phyloP scores from a whole-genome alignment of 2,113 vertebrate species.

The Nycticorax nycticorax region DNA sequence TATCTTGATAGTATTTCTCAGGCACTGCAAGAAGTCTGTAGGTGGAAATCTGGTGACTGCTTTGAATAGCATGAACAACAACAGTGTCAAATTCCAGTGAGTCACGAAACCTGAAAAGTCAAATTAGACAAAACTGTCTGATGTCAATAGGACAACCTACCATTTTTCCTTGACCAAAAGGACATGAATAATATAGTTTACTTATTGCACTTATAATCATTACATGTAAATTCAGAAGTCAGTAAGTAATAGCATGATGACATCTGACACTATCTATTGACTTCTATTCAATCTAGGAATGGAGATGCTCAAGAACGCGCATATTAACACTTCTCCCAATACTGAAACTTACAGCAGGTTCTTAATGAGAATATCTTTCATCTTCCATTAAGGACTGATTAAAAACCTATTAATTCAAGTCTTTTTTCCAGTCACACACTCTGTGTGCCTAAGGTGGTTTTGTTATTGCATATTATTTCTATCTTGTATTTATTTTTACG shows the following conservation, averaged over 20 bases:
- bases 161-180: neutral
- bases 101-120: slow-evolving; percentile 78
- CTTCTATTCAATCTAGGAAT: neutral
- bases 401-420: neutral
- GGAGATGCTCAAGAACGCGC: neutral
- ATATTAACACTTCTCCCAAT: neutral
- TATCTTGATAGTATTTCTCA: slow-evolving; percentile 19
- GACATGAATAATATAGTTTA: neutral
- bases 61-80: slow-evolving; percentile 81
- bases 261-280: neutral
- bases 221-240: neutral
- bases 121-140: neutral
- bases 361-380: neutral
- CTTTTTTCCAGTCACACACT: neutral
- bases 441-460: neutral
- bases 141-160: neutral
- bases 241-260: neutral
- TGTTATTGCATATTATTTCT: neutral
- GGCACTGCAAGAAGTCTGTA: slow-evolving; percentile 76
- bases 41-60: slow-evolving; percentile 80
- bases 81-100: slow-evolving; percentile 75
- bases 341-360: neutral
- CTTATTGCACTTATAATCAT: neutral
- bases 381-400: neutral
- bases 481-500: neutral